These are phyloP conservation scores for Shinisaurus crocodilurus DNA, from an alignment of 2,113 vertebrate genomes.

Conservation along the genomic window DNA sequence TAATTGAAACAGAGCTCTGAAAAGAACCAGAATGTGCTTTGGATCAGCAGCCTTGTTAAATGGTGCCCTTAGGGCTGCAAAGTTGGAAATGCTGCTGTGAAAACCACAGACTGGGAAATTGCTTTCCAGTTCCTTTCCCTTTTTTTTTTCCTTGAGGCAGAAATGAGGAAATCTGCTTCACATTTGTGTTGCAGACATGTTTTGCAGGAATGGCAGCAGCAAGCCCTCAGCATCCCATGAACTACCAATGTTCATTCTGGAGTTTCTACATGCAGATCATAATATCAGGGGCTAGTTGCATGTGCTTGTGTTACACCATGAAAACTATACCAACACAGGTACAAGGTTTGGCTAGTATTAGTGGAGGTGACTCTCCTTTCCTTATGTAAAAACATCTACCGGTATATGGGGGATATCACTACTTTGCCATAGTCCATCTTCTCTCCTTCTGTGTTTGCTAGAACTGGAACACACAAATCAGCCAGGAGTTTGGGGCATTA, in stretches of 20 bases:
- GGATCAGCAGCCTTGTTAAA: background rate
- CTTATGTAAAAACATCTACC: background rate
- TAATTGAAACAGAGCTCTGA: constrained; percentile 9
- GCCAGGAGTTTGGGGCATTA: background rate
- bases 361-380: rapidly evolving
- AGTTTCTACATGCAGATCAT: background rate
- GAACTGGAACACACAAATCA: background rate
- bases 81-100: background rate
- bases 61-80: rapidly evolving
- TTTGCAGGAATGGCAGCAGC: constrained; percentile 20
- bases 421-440: constrained; percentile 9
- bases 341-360: background rate
- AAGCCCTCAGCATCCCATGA: background rate
- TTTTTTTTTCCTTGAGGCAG: constrained; percentile 13
- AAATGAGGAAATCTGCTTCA: background rate
- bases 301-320: background rate
- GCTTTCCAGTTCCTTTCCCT: constrained; percentile 6
- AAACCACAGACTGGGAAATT: background rate
- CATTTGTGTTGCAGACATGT: constrained; percentile 7
- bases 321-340: background rate
- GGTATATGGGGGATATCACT: constrained; percentile 7
- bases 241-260: background rate
- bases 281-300: constrained; percentile 11
- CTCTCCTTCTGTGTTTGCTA: rapidly evolving
- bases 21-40: background rate